Conservation (phyloP, 37 sponge, comb jelly and placozoan species). For the Spongia lamella region DNA sequence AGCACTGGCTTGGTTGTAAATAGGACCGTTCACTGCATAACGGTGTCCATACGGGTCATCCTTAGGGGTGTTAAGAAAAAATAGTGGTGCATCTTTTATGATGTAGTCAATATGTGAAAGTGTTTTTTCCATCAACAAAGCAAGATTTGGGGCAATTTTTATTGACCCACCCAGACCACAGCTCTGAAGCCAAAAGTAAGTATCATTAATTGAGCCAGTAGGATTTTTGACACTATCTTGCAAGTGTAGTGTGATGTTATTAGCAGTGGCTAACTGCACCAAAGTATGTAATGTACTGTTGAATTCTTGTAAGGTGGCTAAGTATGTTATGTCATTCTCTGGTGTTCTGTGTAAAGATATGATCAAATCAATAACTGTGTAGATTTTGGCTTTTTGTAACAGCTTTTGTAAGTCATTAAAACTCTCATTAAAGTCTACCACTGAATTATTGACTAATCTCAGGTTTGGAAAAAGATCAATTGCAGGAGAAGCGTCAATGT, state of each 20-base stretch:
- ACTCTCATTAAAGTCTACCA: constrained; percentile 10
- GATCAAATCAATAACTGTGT: constrained; percentile 38
- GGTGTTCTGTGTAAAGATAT: constrained; percentile 39
- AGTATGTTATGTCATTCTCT: constrained; percentile 1
- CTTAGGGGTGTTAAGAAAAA: too few species aligned
- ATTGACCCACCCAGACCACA: too few species aligned
- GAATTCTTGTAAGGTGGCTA: constrained; percentile 16
- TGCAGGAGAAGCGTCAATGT: constrained; percentile 45
- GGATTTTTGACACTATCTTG: constrained; percentile 45
- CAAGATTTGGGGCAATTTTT: too few species aligned
- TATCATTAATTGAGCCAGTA: background rate
- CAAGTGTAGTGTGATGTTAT: constrained; percentile 49
- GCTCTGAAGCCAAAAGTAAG: too few species aligned
- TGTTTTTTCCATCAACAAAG: too few species aligned
- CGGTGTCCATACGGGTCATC: too few species aligned
- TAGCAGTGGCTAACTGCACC: background rate
- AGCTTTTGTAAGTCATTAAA: constrained; percentile 1
- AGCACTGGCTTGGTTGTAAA: too few species aligned
- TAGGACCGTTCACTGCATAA: too few species aligned
- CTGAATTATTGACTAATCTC: constrained; percentile 22
- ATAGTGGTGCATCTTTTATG: too few species aligned
- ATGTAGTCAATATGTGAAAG: too few species aligned
- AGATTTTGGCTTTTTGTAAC: constrained; percentile 14
- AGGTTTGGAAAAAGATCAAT: constrained; percentile 47
- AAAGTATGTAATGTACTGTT: constrained; percentile 35